phyloP scores from a whole-genome alignment of 2,888 invertebrate genomes.

The Chydorus sphaericus region DNA sequence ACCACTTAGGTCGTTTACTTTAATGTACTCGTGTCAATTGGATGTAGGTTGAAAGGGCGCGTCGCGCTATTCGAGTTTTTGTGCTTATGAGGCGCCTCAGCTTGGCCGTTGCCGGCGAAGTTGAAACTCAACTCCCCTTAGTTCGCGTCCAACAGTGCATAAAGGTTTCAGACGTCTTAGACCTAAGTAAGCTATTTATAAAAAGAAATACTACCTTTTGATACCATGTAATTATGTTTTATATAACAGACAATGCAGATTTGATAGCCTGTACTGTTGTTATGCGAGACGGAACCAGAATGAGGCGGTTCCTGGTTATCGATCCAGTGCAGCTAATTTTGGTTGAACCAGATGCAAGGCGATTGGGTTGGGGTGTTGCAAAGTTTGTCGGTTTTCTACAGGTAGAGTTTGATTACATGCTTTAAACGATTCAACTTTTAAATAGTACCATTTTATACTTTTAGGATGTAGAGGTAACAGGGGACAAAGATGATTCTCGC shows the following conservation, averaged over 20 bases:
- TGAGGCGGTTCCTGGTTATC: slow-evolving; percentile 87
- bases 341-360: slow-evolving; percentile 89
- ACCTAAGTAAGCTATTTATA: slow-evolving; percentile 58
- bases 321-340: slow-evolving; percentile 88
- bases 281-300: slow-evolving; percentile 74
- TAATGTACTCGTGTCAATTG: slow-evolving; percentile 15
- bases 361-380: slow-evolving; percentile 94
- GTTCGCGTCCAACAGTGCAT: slow-evolving; percentile 78
- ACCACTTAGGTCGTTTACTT: too few relatives aligned
- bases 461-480: slow-evolving; percentile 85
- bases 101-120: slow-evolving; percentile 59
- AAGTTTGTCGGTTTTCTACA: slow-evolving; percentile 84
- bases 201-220: slow-evolving; percentile 10
- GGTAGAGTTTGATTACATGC: slow-evolving; percentile 22
- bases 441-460: slow-evolving; percentile 11
- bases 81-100: slow-evolving; percentile 72
- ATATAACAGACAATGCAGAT: slow-evolving; percentile 77
- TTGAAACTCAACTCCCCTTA: slow-evolving; percentile 74
- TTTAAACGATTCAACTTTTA: not conserved
- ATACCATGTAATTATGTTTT: not conserved
- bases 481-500: slow-evolving; percentile 91
- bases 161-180: slow-evolving; percentile 83
- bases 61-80: slow-evolving; percentile 81
- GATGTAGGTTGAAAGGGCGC: slow-evolving; percentile 62
- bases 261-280: slow-evolving; percentile 90